phyloP scores from a whole-genome alignment of 2,888 invertebrate species.

The Tortricodes alternella region DNA sequence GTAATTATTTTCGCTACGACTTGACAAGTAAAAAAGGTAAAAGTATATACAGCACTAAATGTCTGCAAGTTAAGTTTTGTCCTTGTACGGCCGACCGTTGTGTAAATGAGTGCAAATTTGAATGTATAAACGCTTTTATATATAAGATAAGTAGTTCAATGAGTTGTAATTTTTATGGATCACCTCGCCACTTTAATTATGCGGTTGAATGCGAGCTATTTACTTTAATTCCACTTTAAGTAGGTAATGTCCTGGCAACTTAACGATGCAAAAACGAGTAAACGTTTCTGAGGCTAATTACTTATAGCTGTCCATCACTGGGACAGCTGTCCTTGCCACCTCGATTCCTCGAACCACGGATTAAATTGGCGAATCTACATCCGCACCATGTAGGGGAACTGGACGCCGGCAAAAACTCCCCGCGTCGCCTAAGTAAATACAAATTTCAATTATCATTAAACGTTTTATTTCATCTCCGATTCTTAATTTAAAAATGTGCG shows the following conservation, averaged over 20 bases:
- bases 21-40: slow-evolving; percentile 52
- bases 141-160: slow-evolving; percentile 24
- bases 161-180: slow-evolving; percentile 27
- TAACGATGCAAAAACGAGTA: slow-evolving; percentile 46
- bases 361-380: slow-evolving; percentile 76
- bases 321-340: slow-evolving; percentile 49
- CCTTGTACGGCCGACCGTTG: slow-evolving; percentile 26
- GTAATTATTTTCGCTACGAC: slow-evolving; percentile 73
- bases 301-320: slow-evolving; percentile 54
- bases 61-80: slow-evolving; percentile 46
- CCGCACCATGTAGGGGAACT: slow-evolving; percentile 61
- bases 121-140: slow-evolving; percentile 21
- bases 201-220: slow-evolving; percentile 24
- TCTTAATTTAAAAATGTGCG: slow-evolving; percentile 64
- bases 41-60: slow-evolving; percentile 56
- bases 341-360: slow-evolving; percentile 63
- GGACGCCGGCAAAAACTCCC: slow-evolving; percentile 70
- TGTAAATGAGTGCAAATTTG: slow-evolving; percentile 28
- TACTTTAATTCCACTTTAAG: slow-evolving; percentile 34
- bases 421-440: slow-evolving; percentile 69
- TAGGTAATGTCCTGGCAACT: slow-evolving; percentile 15
- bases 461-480: slow-evolving; percentile 72
- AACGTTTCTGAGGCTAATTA: slow-evolving; percentile 51
- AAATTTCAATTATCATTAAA: slow-evolving; percentile 80
- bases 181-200: slow-evolving; percentile 11